phyloP scores from a whole-genome alignment of 2,888 invertebrate species.

The Apodemia zela region DNA sequence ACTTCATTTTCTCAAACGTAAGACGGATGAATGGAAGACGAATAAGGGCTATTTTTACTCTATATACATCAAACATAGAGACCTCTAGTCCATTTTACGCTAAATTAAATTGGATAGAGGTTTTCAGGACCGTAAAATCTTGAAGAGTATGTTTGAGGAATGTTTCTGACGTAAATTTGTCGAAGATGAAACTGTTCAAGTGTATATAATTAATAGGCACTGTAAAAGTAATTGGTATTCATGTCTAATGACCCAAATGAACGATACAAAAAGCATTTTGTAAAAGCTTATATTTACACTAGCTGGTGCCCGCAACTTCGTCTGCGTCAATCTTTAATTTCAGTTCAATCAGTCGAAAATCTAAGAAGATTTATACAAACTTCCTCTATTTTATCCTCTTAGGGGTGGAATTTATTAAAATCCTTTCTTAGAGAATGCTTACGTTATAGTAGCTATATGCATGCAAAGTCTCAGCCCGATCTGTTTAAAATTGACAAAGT shows the following conservation, averaged over 20 bases:
- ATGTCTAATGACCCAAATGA: not conserved
- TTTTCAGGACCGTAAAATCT: slow-evolving; percentile 7
- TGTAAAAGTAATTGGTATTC: not conserved
- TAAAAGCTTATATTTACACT: no score
- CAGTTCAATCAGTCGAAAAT: no score
- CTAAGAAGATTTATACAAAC: no score
- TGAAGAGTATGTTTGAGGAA: not conserved
- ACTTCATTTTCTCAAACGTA: not conserved
- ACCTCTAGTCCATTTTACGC: not conserved
- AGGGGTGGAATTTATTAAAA: no score
- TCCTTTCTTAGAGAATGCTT: no score
- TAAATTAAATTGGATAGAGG: slow-evolving; percentile 3
- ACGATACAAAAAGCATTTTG: no score
- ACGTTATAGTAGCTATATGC: no score
- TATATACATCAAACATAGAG: slow-evolving; percentile 4
- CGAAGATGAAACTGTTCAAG: not conserved
- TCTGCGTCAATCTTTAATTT: no score
- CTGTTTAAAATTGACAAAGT: no score
- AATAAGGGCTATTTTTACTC: slow-evolving; percentile 1
- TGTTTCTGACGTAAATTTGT: not conserved
- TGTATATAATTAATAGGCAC: not conserved
- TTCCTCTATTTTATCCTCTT: no score
- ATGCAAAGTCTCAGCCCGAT: no score
- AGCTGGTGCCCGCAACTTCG: no score
- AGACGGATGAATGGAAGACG: not conserved